Evolutionary conservation across 2,888 invertebrate genomes (phyloP).

Genomic region (Phyllotreta cruciferae): DNA sequence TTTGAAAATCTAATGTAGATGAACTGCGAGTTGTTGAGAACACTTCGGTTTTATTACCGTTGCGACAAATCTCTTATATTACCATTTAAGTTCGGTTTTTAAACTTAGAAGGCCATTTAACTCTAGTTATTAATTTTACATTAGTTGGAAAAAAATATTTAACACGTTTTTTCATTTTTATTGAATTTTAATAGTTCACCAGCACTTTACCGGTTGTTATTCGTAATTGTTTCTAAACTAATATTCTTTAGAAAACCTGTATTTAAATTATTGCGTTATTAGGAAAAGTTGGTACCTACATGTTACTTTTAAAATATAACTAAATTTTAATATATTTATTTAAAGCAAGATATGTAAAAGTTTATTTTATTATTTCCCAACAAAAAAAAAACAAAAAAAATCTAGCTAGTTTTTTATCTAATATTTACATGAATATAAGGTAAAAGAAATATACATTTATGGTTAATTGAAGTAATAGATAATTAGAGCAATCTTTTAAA

Average conservation of each 20-base stretch:
- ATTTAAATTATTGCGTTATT: constrained; percentile 3
- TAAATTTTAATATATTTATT: no score
- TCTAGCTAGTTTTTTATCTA: neutral
- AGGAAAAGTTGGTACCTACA: neutral
- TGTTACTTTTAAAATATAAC: neutral
- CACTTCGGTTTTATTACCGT: constrained; percentile 39
- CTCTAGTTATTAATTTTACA: constrained; percentile 40
- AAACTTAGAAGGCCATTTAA: constrained; percentile 41
- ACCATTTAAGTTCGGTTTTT: constrained; percentile 41
- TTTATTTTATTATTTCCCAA: no score
- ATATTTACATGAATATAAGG: neutral
- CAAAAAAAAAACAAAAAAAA: no score
- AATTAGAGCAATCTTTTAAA: constrained; percentile 28
- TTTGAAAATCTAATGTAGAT: constrained; percentile 20
- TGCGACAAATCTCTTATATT: constrained; percentile 35
- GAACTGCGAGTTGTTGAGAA: constrained; percentile 29
- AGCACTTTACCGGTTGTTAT: constrained; percentile 12
- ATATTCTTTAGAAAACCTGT: constrained; percentile 7
- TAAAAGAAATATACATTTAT: constrained; percentile 6
- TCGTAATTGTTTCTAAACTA: constrained; percentile 12
- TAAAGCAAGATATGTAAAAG: no score
- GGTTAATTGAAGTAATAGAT: constrained; percentile 9
- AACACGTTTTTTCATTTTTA: constrained; percentile 38
- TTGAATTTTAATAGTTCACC: constrained; percentile 33
- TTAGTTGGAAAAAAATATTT: constrained; percentile 37